These are phyloP conservation scores for Daphoenositta chrysoptera DNA, from an alignment of 2,113 vertebrate species.

Conservation along the genomic window DNA sequence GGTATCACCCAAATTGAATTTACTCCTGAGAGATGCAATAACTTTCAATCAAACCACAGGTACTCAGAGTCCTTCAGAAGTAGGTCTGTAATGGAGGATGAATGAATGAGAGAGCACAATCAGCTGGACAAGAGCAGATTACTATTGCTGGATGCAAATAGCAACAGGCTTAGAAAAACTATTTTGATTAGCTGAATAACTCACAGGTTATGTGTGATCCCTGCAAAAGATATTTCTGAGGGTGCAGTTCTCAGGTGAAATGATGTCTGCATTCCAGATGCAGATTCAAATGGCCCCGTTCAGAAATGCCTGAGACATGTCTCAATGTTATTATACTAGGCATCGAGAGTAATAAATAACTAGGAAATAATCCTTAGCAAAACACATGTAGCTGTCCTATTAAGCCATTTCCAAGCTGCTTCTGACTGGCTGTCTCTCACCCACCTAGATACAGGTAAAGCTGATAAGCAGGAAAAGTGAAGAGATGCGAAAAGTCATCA, in stretches of 20 bases:
- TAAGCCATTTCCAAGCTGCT: not conserved
- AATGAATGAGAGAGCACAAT: not conserved
- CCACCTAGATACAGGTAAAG: not conserved
- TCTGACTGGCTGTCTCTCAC: not conserved
- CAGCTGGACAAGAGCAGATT: not conserved
- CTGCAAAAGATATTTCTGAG: not conserved
- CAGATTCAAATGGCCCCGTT: not conserved
- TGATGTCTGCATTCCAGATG: not conserved
- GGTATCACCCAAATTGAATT: slow-evolving; percentile 34
- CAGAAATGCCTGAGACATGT: not conserved
- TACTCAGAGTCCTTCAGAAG: not conserved
- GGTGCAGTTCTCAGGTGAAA: not conserved
- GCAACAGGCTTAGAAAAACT: not conserved
- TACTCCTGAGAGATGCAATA: slow-evolving; percentile 1
- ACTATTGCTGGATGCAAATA: not conserved
- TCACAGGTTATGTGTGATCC: not conserved
- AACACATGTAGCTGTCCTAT: not conserved
- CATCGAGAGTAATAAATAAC: not conserved
- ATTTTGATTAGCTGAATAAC: not conserved
- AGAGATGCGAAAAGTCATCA: not conserved
- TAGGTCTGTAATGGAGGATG: not conserved
- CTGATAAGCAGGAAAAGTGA: not conserved
- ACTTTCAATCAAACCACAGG: slow-evolving; percentile 33
- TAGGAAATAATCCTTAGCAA: not conserved
- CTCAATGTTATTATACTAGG: not conserved